Conservation (phyloP, 64 coral and sea anemone species). For the Montipora capricornis region DNA sequence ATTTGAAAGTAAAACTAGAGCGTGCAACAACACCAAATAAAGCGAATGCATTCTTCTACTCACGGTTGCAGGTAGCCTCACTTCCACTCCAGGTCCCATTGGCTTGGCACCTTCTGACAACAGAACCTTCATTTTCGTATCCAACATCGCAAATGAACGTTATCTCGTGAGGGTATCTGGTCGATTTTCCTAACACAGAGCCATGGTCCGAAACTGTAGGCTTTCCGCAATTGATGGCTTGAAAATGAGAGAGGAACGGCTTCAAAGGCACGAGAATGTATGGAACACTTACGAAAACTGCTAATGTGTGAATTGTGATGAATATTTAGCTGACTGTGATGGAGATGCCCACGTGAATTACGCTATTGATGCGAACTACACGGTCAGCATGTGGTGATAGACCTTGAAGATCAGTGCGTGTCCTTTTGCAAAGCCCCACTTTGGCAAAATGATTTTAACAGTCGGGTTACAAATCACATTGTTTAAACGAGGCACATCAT, state of each 20-base stretch:
- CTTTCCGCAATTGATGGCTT: conserved; percentile 52
- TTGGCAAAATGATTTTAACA: no score
- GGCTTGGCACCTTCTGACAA: conserved; percentile 26
- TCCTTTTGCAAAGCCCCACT: neutral
- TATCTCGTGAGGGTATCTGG: conserved; percentile 21
- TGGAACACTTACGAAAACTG: neutral
- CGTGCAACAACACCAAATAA: neutral
- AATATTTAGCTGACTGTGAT: neutral
- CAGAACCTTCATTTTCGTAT: conserved; percentile 38
- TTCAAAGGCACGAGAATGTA: conserved; percentile 39
- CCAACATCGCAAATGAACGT: conserved; percentile 29
- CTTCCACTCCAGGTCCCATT: conserved; percentile 51
- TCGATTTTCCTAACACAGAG: neutral
- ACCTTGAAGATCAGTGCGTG: neutral
- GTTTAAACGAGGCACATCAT: neutral
- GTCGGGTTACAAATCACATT: no score
- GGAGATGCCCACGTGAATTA: neutral
- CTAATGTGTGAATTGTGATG: neutral
- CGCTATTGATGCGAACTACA: neutral
- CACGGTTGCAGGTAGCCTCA: conserved; percentile 42
- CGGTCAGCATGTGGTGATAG: neutral
- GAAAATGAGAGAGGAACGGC: conserved; percentile 44
- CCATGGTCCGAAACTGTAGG: conserved; percentile 20
- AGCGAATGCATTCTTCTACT: neutral
- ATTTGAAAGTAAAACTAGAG: neutral